phyloP scores from a whole-genome alignment of 1,140 invertebrate genomes.

The Solen grandis region DNA sequence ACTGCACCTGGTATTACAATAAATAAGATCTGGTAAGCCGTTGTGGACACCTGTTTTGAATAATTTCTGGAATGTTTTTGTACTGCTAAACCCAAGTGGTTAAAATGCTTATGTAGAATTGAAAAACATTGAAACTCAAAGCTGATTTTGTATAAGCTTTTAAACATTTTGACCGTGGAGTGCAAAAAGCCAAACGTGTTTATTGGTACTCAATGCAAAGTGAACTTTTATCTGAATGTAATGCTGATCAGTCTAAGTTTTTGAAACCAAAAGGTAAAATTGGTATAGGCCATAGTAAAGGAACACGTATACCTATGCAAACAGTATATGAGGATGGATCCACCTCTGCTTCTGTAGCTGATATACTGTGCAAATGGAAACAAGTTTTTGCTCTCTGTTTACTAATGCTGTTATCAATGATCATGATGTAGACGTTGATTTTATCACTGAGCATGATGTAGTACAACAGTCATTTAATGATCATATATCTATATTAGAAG shows the following conservation, averaged over 20 bases:
- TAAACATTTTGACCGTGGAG: background rate
- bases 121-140: too few species aligned
- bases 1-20: background rate
- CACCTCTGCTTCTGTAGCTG: background rate
- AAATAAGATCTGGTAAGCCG: slow-evolving; percentile 10
- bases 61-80: background rate
- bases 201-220: background rate
- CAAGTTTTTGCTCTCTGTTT: background rate
- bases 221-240: slow-evolving; percentile 5
- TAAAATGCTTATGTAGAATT: background rate
- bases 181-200: background rate
- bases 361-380: background rate
- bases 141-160: background rate
- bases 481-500: slow-evolving; percentile 4
- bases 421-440: background rate
- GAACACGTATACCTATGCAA: background rate
- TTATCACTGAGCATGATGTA: background rate
- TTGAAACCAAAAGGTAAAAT: background rate
- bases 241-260: background rate
- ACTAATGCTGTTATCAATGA: background rate
- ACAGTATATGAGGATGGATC: background rate
- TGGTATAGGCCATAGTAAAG: background rate
- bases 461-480: background rate
- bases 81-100: background rate
- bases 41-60: slow-evolving; percentile 4